These are phyloP conservation scores for Tetanocera ferruginea DNA, from an alignment of 2,888 invertebrate species.

Conservation along the genomic window DNA sequence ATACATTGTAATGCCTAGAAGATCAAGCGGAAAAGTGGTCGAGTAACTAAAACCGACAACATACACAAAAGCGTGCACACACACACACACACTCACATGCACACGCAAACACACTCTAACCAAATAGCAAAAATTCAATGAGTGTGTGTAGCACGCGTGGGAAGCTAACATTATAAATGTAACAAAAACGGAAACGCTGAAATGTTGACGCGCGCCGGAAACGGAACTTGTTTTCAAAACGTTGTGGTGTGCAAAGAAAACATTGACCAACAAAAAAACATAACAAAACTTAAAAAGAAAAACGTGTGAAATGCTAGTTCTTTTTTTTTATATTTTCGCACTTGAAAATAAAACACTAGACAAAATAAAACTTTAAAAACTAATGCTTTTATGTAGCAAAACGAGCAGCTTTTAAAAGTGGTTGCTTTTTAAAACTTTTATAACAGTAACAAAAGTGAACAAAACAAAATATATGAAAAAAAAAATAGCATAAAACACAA, in stretches of 20 bases:
- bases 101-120: not conserved
- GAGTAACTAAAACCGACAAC: not conserved
- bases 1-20: not conserved
- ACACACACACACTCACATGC: not conserved
- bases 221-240: conserved; percentile 29
- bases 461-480: not conserved
- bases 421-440: not conserved
- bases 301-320: not conserved
- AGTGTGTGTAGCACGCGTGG: not conserved
- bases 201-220: conserved; percentile 15
- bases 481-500: not conserved
- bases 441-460: not conserved
- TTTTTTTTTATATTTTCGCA: conserved; percentile 44
- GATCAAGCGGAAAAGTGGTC: conserved; percentile 19
- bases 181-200: conserved; percentile 12
- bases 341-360: conserved; percentile 18
- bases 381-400: not conserved
- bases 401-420: not conserved
- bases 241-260: conserved; percentile 1
- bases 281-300: conserved; percentile 19
- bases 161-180: conserved; percentile 1
- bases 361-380: no score
- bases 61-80: not conserved
- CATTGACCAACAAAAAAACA: conserved; percentile 11
- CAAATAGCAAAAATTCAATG: conserved; percentile 23